These are phyloP conservation scores for Limnephilus auricula DNA, from an alignment of 2,888 invertebrate species.

Conservation along the genomic window DNA sequence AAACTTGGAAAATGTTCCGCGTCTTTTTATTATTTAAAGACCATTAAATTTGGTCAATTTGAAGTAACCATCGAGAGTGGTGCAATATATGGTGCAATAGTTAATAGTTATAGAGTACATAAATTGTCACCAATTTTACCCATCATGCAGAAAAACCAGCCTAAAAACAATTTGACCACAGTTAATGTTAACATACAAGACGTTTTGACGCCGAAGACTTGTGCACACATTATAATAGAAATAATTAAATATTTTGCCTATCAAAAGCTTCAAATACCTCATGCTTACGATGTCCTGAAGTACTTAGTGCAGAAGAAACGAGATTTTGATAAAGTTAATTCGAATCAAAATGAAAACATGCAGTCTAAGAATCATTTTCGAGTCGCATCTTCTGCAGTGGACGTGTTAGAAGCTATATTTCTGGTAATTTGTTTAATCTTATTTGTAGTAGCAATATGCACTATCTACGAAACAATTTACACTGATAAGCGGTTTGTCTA, in stretches of 20 bases:
- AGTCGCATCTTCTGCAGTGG: slow-evolving; percentile 72
- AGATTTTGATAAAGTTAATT: slow-evolving; percentile 67
- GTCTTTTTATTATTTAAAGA: neutral
- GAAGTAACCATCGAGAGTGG: neutral
- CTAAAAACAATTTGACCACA: slow-evolving; percentile 25
- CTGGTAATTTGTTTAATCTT: neutral
- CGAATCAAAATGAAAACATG: slow-evolving; percentile 71
- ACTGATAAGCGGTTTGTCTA: too few species aligned
- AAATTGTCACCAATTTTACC: neutral
- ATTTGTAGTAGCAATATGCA: neutral
- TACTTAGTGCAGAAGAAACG: slow-evolving; percentile 71
- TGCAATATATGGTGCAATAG: too few species aligned
- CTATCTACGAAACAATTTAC: neutral
- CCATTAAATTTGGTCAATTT: neutral
- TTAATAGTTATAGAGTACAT: neutral
- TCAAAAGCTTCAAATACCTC: slow-evolving; percentile 78
- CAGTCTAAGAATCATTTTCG: slow-evolving; percentile 74
- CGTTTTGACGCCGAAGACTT: slow-evolving; percentile 77
- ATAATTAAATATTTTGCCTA: slow-evolving; percentile 78
- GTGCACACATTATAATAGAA: slow-evolving; percentile 78
- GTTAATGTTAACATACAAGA: slow-evolving; percentile 71
- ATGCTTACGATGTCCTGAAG: slow-evolving; percentile 76
- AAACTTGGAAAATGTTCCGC: neutral
- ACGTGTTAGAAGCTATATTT: slow-evolving; percentile 74
- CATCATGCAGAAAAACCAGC: slow-evolving; percentile 24